A percentile compares a stretch with the other conserved stretches of the same genome.
These are phyloP conservation scores for Tupaia tana DNA, from an alignment of 2,113 vertebrate genomes.

Conservation along the genomic window DNA sequence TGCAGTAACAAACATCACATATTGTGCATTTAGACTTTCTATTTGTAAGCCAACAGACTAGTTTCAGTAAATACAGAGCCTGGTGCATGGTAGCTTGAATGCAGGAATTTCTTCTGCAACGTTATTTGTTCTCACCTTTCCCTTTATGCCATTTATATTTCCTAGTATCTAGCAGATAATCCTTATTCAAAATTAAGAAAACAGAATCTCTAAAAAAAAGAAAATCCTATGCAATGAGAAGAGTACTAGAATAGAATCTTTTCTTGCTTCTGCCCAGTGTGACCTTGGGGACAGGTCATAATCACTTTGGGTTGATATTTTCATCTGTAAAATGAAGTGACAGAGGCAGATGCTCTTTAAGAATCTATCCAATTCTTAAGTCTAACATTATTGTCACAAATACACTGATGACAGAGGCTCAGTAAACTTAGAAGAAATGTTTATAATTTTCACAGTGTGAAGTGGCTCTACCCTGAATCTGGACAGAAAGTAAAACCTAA, in stretches of 20 bases:
- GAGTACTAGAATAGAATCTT: neutral
- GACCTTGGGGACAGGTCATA: slow-evolving; percentile 47
- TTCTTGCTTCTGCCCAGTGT: slow-evolving; percentile 47
- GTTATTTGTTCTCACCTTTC: neutral
- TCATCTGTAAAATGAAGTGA: slow-evolving; percentile 67
- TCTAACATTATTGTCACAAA: slow-evolving; percentile 69
- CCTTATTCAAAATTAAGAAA: neutral
- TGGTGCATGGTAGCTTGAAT: neutral
- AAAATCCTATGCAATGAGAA: neutral
- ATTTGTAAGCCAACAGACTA: neutral
- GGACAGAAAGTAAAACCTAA: slow-evolving; percentile 77
- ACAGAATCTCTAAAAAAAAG: neutral
- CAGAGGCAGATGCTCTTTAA: slow-evolving; percentile 46
- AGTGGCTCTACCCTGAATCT: slow-evolving; percentile 70
- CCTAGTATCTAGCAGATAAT: slow-evolving; percentile 21
- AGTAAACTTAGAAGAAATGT: slow-evolving; percentile 73
- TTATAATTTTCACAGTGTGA: slow-evolving; percentile 82
- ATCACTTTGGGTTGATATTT: slow-evolving; percentile 40
- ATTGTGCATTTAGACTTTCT: neutral
- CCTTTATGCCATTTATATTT: slow-evolving; percentile 22
- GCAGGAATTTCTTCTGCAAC: neutral
- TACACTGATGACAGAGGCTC: slow-evolving; percentile 67
- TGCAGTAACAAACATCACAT: neutral
- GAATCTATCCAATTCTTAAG: slow-evolving; percentile 48
- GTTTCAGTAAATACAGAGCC: neutral